Percentiles rank a stretch among this genome's conserved stretches.
Conservation (phyloP, 2,888 invertebrate genomes). For the Hyposoter didymator region DNA sequence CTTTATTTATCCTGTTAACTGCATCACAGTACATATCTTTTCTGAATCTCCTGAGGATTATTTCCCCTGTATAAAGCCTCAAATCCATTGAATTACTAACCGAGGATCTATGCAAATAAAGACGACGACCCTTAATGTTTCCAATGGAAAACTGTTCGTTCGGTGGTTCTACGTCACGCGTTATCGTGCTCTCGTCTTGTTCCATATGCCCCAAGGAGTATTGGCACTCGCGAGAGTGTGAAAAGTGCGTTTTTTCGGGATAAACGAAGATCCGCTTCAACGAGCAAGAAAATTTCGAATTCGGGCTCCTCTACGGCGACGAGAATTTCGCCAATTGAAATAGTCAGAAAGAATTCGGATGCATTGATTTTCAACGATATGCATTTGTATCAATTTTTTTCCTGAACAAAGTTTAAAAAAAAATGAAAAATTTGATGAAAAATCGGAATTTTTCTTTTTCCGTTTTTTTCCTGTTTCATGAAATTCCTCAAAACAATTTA, state of each 20-base stretch:
- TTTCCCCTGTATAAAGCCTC: conserved; percentile 18
- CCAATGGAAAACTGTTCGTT: conserved; percentile 7
- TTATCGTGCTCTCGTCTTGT: not conserved
- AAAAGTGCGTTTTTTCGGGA: conserved; percentile 1
- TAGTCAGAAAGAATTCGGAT: conserved; percentile 34
- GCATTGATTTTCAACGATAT: not conserved
- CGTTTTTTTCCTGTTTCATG: not conserved
- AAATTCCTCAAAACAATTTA: not conserved
- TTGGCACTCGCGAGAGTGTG: not conserved
- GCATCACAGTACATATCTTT: conserved; percentile 46
- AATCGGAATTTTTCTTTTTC: not conserved
- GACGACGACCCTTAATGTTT: not conserved
- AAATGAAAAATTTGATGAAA: not conserved
- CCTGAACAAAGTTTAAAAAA: not conserved
- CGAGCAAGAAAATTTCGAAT: conserved; percentile 42
- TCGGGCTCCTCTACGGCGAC: conserved; percentile 31
- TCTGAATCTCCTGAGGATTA: conserved; percentile 39
- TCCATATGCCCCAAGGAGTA: conserved; percentile 4
- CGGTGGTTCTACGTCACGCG: conserved; percentile 4
- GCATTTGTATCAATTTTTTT: not conserved
- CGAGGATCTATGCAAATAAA: conserved; percentile 45
- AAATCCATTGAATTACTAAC: conserved; percentile 53
- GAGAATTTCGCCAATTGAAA: conserved; percentile 39
- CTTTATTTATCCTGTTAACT: not conserved
- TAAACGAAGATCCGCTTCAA: not conserved